Evolutionary conservation across 2,888 invertebrate species (phyloP), one percentile per base, ranked within the genome.

Genomic region (Cryptus viduatorius): DNA sequence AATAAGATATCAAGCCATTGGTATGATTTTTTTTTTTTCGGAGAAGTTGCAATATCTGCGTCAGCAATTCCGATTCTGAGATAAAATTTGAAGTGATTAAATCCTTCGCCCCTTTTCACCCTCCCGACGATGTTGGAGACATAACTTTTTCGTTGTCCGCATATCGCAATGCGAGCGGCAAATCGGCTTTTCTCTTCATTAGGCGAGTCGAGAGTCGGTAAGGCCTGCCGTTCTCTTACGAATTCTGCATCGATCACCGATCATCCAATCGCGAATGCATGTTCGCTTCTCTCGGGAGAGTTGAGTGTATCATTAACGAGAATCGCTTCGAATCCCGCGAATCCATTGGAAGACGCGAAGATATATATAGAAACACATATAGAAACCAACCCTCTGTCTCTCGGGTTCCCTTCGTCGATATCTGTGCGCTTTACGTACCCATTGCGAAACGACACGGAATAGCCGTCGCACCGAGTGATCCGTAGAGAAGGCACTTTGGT

Each of bases 231-330:
- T 61, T 24, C 37, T 61, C 37, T 37, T 31, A 61, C 61, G 61
- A 61, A 61, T 61, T 14, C n/a, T 5, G 37, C 61, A 61, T 61
- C 61, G 61, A 61, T 61, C 61, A 61, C 61, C 29, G 37, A 61
- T 61, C 61, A 37, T 61, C 61, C 61, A 61, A 61, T 61, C 61
- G 61, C 61, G 61, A n/a, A 31, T 61, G 61, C 61, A 61, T 61
- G 29, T 14, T 29, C 31, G 61, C 1, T 61, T 61, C 61, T 31
- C 61, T 14, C 61, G 24, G 2, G 24, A 24, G 37, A 31, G 37
- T 14, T n/a, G 61, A 61, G 31, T 61, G 61, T 61, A 61, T 61
- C 61, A 61, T 61, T 61, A 61, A 61, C 61, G 61, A 61, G 61
- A 24, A 61, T 61, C 61, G 61, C 31, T 61, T 61, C 37, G 61